Percentiles rank a stretch among this genome's conserved stretches.
Conservation (phyloP, 2,113 vertebrate genomes). For the Petaurus breviceps region DNA sequence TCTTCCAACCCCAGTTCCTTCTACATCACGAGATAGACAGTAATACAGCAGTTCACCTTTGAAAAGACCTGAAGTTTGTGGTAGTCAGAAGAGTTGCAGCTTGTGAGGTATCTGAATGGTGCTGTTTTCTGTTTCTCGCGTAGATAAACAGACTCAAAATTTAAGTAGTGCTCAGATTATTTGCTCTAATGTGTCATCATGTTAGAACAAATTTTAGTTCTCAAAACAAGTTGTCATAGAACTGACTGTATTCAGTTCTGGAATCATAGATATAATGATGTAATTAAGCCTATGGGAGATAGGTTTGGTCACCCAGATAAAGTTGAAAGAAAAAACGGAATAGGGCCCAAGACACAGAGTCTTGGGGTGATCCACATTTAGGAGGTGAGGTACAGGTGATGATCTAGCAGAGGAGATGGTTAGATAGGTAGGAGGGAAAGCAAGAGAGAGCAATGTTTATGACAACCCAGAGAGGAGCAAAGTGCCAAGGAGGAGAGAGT, state of each 20-base stretch:
- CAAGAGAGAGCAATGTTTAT: not conserved
- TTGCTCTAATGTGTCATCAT: not conserved
- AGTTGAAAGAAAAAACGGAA: not conserved
- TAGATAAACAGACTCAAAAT: not conserved
- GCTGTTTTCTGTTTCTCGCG: not conserved
- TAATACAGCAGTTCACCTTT: not conserved
- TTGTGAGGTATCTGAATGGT: not conserved
- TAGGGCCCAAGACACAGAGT: not conserved
- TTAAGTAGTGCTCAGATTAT: not conserved
- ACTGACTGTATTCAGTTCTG: not conserved
- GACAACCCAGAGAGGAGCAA: too few species aligned
- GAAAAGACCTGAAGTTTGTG: not conserved
- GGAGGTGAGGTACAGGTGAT: not conserved
- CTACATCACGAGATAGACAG: not conserved
- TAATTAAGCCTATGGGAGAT: not conserved
- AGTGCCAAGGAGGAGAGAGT: not conserved
- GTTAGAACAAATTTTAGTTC: not conserved
- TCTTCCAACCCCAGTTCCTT: not conserved
- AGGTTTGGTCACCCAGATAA: not conserved
- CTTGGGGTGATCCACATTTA: not conserved
- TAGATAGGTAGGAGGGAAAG: not conserved
- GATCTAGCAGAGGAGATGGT: not conserved
- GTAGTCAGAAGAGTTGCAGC: not conserved
- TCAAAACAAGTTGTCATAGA: not conserved
- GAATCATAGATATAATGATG: not conserved